phyloP scores from a whole-genome alignment of 2,797 vertebrate genomes.

The Cirrhinus molitorella region DNA sequence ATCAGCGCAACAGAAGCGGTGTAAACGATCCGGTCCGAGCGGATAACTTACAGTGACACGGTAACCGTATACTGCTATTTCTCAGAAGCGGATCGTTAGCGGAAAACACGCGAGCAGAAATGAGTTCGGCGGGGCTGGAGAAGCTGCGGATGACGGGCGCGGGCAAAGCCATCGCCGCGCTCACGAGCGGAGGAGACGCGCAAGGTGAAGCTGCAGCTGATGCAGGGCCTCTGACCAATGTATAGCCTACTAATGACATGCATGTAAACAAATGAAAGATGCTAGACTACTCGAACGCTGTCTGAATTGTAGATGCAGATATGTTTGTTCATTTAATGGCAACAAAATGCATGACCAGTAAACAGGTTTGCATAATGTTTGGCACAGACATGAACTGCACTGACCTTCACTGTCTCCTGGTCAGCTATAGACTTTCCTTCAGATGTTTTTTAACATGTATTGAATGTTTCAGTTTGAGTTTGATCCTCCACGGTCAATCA shows the following conservation, averaged over 20 bases:
- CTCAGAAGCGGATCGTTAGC: neutral
- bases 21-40: neutral
- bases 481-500: too few relatives aligned
- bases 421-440: neutral
- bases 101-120: constrained; percentile 59
- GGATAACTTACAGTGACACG: neutral
- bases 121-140: constrained; percentile 83
- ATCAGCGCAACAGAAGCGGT: neutral
- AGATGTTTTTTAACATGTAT: neutral
- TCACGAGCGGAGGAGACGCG: constrained; percentile 95
- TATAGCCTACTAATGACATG: neutral
- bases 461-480: neutral
- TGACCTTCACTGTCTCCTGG: neutral
- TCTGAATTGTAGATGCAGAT: neutral
- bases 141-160: constrained; percentile 89
- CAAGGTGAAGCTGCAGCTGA: constrained; percentile 82
- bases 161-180: constrained; percentile 88
- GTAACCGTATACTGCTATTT: neutral
- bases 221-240: neutral
- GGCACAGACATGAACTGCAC: neutral
- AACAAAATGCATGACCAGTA: too few relatives aligned
- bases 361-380: neutral
- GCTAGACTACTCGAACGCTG: neutral
- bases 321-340: neutral
- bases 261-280: neutral